Evolutionary conservation across 2,888 invertebrate species (phyloP), one percentile per base, ranked within the genome.

Genomic region (Ariolimax columbianus): DNA sequence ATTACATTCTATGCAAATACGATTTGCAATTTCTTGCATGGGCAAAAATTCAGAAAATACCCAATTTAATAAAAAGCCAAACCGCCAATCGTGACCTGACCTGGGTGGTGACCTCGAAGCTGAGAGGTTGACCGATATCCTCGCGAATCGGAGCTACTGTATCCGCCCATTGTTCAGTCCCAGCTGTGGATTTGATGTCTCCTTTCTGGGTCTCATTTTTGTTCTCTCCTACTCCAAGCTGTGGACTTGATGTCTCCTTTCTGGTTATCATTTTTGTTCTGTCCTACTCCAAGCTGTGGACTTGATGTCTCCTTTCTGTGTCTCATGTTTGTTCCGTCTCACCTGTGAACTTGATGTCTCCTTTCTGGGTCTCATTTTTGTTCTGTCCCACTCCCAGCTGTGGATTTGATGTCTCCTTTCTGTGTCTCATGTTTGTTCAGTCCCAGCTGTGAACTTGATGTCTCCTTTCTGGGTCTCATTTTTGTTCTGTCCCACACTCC

Each of bases 91-190:
- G 9, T 40, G 26, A 78, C 4, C 1, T 59, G 63, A 59, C 63
- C 63, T n/a, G 38, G n/a, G n/a, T 63, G 14, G 38, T 78, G 59
- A 59, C 59, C 78, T 63, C 75, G 43, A 59, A 78, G 63, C 26
- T 40, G n/a, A 59, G 40, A 63, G 63, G 78, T 59, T 78, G 78
- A 59, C 78, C 78, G 78, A 78, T 63, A 78, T 78, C 63, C 51
- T 19, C 11, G 19, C 51, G 19, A 51, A 19, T 9, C 19, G 11
- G 9, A 19, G 51, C 9, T 66, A n/a, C 7, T 66, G 11, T 66
- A 7, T 14, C n/a, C 66, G 26, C 11, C 26, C 19, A 23, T 43
- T 0, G n/a, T n/a, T n/a, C n/a, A n/a, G n/a, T n/a, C n/a, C n/a
- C n/a, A n/a, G n/a, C n/a, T n/a, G n/a, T n/a, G n/a, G n/a, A n/a